A percentile compares a stretch with the other conserved stretches of the same genome.
Conservation (phyloP, 2,113 vertebrate species). For the Anser cygnoides region DNA sequence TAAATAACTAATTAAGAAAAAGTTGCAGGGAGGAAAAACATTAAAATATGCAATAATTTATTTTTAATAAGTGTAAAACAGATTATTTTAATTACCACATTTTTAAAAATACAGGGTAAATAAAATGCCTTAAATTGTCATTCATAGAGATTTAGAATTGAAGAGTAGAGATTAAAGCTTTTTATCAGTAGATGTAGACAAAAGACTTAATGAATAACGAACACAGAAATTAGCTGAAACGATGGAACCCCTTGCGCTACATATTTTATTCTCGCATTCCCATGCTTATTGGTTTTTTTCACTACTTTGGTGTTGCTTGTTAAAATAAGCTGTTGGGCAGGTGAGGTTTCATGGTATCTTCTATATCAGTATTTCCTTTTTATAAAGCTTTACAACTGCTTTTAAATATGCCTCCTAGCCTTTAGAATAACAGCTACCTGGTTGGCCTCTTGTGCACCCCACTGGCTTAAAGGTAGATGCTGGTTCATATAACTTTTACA, state of each 20-base stretch:
- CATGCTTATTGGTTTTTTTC: neutral
- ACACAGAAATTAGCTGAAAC: conserved; percentile 36
- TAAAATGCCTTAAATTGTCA: conserved; percentile 72
- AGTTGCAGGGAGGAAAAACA: conserved; percentile 73
- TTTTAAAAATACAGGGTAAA: conserved; percentile 56
- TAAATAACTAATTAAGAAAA: conserved; percentile 79
- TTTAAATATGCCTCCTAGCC: neutral
- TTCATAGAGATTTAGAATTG: conserved; percentile 55
- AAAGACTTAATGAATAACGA: conserved; percentile 57
- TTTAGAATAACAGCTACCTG: neutral
- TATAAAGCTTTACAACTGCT: neutral
- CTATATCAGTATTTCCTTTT: neutral
- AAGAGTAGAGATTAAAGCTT: conserved; percentile 57
- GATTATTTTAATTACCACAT: conserved; percentile 75
- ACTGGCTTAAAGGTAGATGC: neutral
- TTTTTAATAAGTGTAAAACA: conserved; percentile 76
- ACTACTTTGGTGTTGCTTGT: neutral
- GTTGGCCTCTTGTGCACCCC: neutral
- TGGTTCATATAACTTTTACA: neutral
- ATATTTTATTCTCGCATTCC: neutral
- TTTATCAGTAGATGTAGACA: conserved; percentile 57
- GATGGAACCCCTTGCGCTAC: neutral
- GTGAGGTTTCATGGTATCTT: neutral
- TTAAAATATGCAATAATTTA: conserved; percentile 78
- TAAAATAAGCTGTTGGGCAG: neutral